Evolutionary conservation across 2,797 vertebrate species (phyloP).

Genomic region (Chiroxiphia lanceolata): DNA sequence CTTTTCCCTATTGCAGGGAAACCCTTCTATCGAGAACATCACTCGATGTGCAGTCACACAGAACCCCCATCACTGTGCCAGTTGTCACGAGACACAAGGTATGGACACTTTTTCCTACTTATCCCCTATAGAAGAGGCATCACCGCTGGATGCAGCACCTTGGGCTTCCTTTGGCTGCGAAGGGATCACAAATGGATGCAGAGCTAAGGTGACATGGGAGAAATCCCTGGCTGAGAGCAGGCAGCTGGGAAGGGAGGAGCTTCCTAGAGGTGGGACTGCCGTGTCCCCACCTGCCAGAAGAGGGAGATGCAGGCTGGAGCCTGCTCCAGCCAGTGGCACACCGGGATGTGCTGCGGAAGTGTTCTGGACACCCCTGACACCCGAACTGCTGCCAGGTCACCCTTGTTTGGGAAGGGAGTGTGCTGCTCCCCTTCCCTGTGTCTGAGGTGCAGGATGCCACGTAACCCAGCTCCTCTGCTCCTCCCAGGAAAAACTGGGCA

Average conservation of each 20-base stretch:
- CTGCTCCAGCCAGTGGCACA: fast-evolving
- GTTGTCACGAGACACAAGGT: neutral
- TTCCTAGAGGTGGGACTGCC: neutral
- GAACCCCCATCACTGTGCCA: neutral
- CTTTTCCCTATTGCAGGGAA: neutral
- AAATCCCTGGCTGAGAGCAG: neutral
- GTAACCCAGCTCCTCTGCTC: neutral
- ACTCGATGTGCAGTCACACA: fast-evolving
- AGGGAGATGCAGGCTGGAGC: neutral
- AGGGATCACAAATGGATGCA: neutral
- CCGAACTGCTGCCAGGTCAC: neutral
- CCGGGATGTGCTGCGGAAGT: fast-evolving
- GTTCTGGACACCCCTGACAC: neutral
- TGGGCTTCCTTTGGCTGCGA: neutral
- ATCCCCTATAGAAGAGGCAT: neutral
- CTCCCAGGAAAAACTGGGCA: neutral
- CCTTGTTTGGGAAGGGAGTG: neutral
- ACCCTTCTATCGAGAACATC: fast-evolving
- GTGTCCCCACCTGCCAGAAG: neutral
- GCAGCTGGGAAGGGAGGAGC: neutral
- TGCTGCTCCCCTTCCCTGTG: neutral
- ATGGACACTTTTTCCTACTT: neutral
- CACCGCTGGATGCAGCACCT: neutral
- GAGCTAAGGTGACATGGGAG: fast-evolving
- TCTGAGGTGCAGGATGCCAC: fast-evolving